Percentiles rank a stretch among this genome's conserved stretches.
phyloP scores from a whole-genome alignment of 1,140 invertebrate genomes.

The Mamestra configurata region DNA sequence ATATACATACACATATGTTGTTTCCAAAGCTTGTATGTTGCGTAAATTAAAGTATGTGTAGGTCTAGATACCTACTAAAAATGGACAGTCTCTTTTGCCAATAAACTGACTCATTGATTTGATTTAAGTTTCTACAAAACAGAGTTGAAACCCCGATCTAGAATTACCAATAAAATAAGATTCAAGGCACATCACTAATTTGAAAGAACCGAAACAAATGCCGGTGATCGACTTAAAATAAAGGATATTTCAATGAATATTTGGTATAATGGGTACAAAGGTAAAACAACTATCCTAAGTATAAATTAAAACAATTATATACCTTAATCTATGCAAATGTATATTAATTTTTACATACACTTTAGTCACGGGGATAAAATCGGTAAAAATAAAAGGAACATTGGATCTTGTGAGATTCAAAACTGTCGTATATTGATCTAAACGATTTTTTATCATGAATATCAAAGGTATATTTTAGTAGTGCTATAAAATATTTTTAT shows the following conservation, averaged over 20 bases:
- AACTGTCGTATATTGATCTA: background rate
- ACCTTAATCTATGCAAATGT: conserved; percentile 22
- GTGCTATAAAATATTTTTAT: background rate
- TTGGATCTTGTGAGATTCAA: background rate
- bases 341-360: conserved; percentile 35
- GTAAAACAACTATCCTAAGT: conserved; percentile 46
- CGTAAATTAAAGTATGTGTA: too few relatives aligned
- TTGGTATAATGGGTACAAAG: conserved; percentile 62
- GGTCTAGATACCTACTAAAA: too few relatives aligned
- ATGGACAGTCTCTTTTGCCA: too few relatives aligned
- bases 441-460: too few relatives aligned
- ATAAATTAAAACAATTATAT: conserved; percentile 48
- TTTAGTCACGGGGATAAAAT: background rate
- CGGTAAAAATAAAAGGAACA: background rate
- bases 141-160: too few relatives aligned
- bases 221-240: conserved; percentile 50
- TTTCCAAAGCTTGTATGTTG: too few relatives aligned
- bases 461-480: background rate
- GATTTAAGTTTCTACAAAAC: too few relatives aligned
- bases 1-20: too few relatives aligned
- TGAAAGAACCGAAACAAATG: conserved; percentile 41
- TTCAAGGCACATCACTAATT: conserved; percentile 9
- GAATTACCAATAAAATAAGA: too few relatives aligned
- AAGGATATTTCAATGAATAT: conserved; percentile 66
- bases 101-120: too few relatives aligned